Percentiles rank a stretch among this genome's conserved stretches.
Conservation (phyloP, 2,888 invertebrate genomes). For the Harpagoxenus sublaevis region DNA sequence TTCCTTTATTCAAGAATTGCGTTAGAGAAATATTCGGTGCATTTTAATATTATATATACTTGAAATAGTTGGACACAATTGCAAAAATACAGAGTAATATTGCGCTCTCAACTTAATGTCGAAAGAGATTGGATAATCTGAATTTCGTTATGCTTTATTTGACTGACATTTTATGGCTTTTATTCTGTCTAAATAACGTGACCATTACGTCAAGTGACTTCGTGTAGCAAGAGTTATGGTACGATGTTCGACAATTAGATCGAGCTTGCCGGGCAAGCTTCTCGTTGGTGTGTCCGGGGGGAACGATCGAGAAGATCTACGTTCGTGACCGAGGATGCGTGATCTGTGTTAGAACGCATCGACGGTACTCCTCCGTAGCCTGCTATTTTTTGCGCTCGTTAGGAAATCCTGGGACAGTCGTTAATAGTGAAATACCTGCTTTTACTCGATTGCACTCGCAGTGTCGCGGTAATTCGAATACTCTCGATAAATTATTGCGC, state of each 20-base stretch:
- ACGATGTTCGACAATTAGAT: slow-evolving; percentile 47
- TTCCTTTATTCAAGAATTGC: background rate
- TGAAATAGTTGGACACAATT: background rate
- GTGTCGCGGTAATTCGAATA: slow-evolving; percentile 35
- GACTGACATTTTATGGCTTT: slow-evolving; percentile 27
- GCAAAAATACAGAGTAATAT: background rate
- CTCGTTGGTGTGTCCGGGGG: slow-evolving; percentile 13
- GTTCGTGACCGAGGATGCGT: slow-evolving; percentile 66
- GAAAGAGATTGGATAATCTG: background rate
- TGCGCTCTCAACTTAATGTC: background rate
- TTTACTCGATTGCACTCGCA: slow-evolving; percentile 43
- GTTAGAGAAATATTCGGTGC: background rate
- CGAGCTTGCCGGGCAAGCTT: slow-evolving; percentile 3
- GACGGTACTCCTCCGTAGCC: background rate
- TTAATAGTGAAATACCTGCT: slow-evolving; percentile 54
- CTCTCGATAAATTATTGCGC: slow-evolving; percentile 40
- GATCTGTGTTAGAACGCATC: slow-evolving; percentile 60
- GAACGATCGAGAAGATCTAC: slow-evolving; percentile 59
- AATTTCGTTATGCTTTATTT: background rate
- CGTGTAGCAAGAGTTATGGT: slow-evolving; percentile 47
- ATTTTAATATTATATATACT: background rate
- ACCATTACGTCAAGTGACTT: slow-evolving; percentile 34
- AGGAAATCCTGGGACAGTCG: slow-evolving; percentile 44
- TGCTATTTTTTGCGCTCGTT: slow-evolving; percentile 48
- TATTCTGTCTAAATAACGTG: slow-evolving; percentile 24